A percentile compares a stretch with the other conserved stretches of the same genome.
phyloP scores from a whole-genome alignment of 2,113 vertebrate species.

The Rallus limicola region DNA sequence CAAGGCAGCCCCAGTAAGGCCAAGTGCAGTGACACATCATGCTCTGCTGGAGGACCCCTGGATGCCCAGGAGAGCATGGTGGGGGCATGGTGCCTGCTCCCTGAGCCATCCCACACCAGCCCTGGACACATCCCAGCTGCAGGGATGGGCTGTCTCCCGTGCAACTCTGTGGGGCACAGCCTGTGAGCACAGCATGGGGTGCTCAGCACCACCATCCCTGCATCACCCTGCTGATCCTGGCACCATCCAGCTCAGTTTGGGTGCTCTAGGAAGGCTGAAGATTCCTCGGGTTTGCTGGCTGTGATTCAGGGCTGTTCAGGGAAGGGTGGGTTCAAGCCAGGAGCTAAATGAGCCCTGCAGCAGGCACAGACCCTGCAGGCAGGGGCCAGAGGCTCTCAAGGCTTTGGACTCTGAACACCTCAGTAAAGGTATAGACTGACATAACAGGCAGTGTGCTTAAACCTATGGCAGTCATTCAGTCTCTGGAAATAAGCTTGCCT shows the following conservation, averaged over 20 bases:
- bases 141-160: not conserved
- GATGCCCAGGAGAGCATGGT: rapidly evolving
- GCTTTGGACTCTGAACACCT: not conserved
- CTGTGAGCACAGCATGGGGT: not conserved
- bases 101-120: not conserved
- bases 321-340: not conserved
- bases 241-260: not conserved
- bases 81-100: rapidly evolving
- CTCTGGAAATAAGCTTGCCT: not conserved
- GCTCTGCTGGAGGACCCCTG: not conserved
- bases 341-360: not conserved
- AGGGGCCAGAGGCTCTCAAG: not conserved
- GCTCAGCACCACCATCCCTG: not conserved
- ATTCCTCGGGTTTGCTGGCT: not conserved
- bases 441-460: not conserved
- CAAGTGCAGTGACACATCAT: not conserved
- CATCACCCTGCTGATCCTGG: not conserved
- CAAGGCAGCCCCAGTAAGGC: not conserved
- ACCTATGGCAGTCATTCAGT: not conserved
- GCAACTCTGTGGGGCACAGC: not conserved
- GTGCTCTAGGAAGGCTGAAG: not conserved
- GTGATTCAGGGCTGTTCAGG: not conserved
- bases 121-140: not conserved
- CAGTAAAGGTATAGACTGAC: not conserved
- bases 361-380: not conserved